phyloP scores from a whole-genome alignment of 2,113 vertebrate genomes.

The Lathamus discolor region DNA sequence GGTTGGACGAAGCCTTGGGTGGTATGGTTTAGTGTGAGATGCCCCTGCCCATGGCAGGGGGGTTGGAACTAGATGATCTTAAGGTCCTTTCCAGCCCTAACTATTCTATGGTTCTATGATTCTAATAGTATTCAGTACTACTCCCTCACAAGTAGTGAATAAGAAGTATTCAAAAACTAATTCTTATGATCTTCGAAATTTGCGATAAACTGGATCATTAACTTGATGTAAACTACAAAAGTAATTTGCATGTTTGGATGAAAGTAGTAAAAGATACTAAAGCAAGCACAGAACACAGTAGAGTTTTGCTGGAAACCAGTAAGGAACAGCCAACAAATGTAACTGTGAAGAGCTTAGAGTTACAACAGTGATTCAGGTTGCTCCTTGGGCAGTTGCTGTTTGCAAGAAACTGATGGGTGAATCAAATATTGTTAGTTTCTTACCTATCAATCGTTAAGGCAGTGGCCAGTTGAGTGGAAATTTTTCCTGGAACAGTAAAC shows the following conservation, averaged over 20 bases:
- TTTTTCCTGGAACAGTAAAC: background rate
- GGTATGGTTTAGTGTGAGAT: too few species aligned
- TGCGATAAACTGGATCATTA: background rate
- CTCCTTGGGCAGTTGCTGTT: background rate
- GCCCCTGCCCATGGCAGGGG: too few species aligned
- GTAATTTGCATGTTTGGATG: background rate
- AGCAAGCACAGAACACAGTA: background rate
- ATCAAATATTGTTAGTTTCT: background rate
- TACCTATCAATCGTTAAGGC: background rate
- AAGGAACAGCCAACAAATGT: background rate
- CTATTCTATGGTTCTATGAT: too few species aligned
- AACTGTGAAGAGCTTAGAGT: background rate
- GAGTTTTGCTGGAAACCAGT: accelerated
- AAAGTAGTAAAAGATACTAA: background rate
- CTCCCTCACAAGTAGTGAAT: background rate
- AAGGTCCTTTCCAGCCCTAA: too few species aligned
- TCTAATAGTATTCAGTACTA: background rate
- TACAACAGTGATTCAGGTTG: background rate
- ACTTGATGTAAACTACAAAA: background rate
- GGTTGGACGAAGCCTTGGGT: too few species aligned
- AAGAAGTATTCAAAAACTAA: background rate
- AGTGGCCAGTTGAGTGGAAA: background rate
- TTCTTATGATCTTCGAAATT: background rate
- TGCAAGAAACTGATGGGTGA: background rate
- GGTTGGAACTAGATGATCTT: too few species aligned